Evolutionary conservation across 30 jellyfish, hydroid and myxozoan genomes (phyloP), one percentile per base, ranked within the genome.

Genomic region (Rhopilema esculentum): DNA sequence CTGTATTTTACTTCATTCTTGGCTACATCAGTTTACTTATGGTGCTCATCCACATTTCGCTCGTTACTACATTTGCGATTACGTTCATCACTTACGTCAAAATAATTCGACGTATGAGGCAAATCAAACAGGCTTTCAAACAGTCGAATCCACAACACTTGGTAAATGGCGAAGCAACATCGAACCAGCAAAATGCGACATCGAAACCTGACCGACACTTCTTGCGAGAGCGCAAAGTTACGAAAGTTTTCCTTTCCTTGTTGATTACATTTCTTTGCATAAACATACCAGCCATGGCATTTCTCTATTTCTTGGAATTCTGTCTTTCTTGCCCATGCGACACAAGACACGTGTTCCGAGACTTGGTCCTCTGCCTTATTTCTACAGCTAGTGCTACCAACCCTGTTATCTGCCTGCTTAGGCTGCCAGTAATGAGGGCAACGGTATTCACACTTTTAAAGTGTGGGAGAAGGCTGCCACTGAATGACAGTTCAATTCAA

Each of bases 391-490:
- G 99, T 69, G 96, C 97, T 0, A 78, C 96, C 30, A 91, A 90
- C 71, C 98, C 99, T 4, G 49, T 84, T 77, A 89, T 91, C 26
- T 96, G 99, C 97, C 74, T 97, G n/a, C 52, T 86, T 20, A 92
- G 94, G 65, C 51, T 96, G 72, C 79, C 87, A 53, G 89, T 97
- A 62, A 87, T 96, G 28, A 85, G 97, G 64, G 21, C 88, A 21
- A 94, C 99, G 20, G 69, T 94, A 19, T 16, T 24, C 80, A 79
- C 71, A 9, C 40, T 69, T 17, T 31, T 85, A 29, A 18, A 27
- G 72, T 79, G 89, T 16, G 31, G 57, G 9, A 40, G 57, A 40
- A 40, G 12, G 57, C 12, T 40, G 57, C 57, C 57, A 40, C 57
- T 12, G 57, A 40, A 12, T 40, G 57, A 40, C 57, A 40, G 57